Percentiles rank a stretch among this genome's conserved stretches.
Evolutionary conservation across 2,888 invertebrate genomes (phyloP).

Genomic region (Drosophila lacicola): DNA sequence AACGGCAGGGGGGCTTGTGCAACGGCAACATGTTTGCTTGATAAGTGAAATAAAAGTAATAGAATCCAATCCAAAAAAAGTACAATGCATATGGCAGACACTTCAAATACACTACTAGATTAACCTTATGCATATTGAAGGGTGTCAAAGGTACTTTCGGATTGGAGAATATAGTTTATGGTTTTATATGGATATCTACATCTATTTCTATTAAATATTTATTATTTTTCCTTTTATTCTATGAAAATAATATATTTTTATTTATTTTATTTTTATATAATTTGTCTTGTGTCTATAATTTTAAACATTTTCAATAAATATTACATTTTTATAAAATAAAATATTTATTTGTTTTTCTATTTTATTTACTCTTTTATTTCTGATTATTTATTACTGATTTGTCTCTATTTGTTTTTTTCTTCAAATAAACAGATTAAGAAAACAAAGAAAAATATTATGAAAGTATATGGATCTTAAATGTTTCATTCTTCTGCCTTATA

Average conservation of each 20-base stretch:
- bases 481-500: no score
- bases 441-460: no score
- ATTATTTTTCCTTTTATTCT: neutral
- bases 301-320: no score
- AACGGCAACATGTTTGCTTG: conserved; percentile 73
- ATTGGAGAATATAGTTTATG: no score
- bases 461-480: no score
- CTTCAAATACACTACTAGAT: conserved; percentile 37
- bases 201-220: neutral
- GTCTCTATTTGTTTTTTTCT: no score
- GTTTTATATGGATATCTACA: neutral
- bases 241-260: neutral
- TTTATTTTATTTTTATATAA: neutral
- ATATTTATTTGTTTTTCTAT: no score
- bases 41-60: conserved; percentile 78
- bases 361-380: no score
- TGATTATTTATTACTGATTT: no score
- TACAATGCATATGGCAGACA: conserved; percentile 6
- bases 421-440: no score
- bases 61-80: conserved; percentile 37
- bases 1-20: conserved; percentile 56
- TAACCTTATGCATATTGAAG: neutral
- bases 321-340: no score
- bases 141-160: no score
- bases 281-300: neutral